These are phyloP conservation scores for Misgurnus anguillicaudatus DNA, from an alignment of 2,113 vertebrate genomes.

Conservation along the genomic window DNA sequence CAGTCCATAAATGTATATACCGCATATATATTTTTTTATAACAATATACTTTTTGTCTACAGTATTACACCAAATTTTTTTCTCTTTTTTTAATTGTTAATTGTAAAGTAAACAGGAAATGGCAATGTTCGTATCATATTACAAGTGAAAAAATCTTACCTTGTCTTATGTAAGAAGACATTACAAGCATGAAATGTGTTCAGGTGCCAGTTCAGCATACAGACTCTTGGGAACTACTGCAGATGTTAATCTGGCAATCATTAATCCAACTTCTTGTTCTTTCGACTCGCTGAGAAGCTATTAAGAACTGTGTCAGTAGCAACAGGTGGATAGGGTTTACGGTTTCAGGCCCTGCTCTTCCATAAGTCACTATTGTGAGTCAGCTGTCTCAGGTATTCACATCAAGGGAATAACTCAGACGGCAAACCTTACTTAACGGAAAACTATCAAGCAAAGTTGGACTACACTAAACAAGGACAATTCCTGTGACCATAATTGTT, in stretches of 20 bases:
- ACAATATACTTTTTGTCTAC: background rate
- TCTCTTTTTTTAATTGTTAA: background rate
- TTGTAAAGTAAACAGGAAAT: background rate
- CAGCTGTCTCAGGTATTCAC: conserved; percentile 5
- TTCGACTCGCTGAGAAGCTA: background rate
- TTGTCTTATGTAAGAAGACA: too few relatives aligned
- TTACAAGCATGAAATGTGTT: background rate
- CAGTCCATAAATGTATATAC: background rate
- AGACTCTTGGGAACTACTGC: background rate
- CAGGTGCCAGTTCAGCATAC: background rate
- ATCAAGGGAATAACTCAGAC: background rate
- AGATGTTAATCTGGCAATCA: background rate
- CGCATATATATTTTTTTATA: background rate
- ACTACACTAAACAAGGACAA: background rate
- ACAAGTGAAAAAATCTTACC: too few relatives aligned
- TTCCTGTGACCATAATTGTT: background rate
- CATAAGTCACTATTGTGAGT: background rate
- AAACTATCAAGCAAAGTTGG: background rate
- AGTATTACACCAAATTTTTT: background rate
- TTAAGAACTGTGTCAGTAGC: conserved; percentile 16
- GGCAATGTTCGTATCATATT: background rate
- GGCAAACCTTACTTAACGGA: background rate
- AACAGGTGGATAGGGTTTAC: background rate
- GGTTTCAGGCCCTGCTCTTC: conserved; percentile 22
- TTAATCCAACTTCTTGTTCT: conserved; percentile 5